Percentiles rank a stretch among this genome's conserved stretches.
Conservation (phyloP, 2,888 invertebrate genomes). For the Ametastegia equiseti region DNA sequence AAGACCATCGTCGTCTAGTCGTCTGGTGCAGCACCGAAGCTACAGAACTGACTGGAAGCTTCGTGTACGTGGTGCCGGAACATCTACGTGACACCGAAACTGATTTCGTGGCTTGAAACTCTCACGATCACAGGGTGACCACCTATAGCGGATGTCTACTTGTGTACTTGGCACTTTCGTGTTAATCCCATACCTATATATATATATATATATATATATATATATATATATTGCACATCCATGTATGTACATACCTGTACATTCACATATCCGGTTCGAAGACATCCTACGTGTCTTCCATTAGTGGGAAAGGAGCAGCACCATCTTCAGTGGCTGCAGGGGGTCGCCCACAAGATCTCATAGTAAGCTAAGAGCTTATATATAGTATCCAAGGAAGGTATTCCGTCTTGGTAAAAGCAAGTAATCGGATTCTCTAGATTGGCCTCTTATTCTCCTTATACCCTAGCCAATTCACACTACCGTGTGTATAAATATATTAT, state of each 20-base stretch:
- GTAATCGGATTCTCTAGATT: constrained; percentile 37
- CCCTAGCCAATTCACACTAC: constrained; percentile 32
- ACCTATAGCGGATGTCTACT: too few species aligned
- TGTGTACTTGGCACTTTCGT: too few species aligned
- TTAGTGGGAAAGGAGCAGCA: constrained; percentile 8
- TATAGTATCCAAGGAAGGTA: background rate
- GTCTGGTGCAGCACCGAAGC: constrained; percentile 50
- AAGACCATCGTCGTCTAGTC: too few species aligned
- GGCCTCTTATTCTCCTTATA: constrained; percentile 14
- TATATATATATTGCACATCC: background rate
- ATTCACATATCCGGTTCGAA: background rate
- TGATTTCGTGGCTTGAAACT: constrained; percentile 60
- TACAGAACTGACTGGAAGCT: constrained; percentile 48
- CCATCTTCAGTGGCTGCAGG: background rate
- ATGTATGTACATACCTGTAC: background rate
- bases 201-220: background rate
- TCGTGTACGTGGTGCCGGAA: constrained; percentile 58
- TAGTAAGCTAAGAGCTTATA: background rate
- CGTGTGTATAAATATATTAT: constrained; percentile 38
- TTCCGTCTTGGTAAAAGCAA: constrained; percentile 19
- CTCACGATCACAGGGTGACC: too few species aligned
- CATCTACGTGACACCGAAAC: constrained; percentile 64
- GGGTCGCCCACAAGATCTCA: constrained; percentile 15
- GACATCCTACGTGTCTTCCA: background rate
- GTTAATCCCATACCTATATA: too few species aligned